Conservation (phyloP, 2,113 vertebrate species). For the Sceloporus tristichus region DNA sequence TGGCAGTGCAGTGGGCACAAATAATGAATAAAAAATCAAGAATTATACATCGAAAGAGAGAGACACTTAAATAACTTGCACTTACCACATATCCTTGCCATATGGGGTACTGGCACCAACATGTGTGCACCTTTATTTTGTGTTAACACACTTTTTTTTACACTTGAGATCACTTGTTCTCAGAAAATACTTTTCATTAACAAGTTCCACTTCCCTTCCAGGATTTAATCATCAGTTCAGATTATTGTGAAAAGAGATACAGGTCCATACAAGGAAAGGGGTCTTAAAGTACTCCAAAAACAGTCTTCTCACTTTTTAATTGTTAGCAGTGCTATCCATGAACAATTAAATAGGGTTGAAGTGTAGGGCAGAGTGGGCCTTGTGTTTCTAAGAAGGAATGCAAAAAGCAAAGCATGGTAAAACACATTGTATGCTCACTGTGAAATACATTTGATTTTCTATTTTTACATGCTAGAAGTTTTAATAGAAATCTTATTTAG, state of each 20-base stretch:
- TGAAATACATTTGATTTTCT: neutral
- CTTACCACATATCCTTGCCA: neutral
- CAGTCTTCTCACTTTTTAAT: too few species aligned
- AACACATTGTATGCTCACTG: neutral
- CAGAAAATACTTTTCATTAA: neutral
- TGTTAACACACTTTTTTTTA: neutral
- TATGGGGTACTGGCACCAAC: neutral
- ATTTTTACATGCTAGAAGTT: slow-evolving; percentile 23
- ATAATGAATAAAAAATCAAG: neutral
- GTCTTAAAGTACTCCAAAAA: neutral
- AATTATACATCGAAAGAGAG: neutral
- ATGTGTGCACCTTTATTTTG: neutral
- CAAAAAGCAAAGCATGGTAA: slow-evolving; percentile 5
- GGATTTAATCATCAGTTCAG: neutral
- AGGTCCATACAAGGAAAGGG: neutral
- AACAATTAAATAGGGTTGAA: neutral
- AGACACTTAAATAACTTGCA: neutral
- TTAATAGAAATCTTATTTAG: slow-evolving; percentile 37
- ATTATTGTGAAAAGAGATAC: neutral
- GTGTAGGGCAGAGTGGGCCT: neutral
- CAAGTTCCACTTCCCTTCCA: neutral
- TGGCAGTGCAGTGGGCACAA: neutral
- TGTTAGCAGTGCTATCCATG: neutral
- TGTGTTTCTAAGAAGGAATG: neutral
- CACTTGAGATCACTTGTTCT: neutral